Evolutionary conservation across 2,797 vertebrate genomes (phyloP).

Genomic region (Periophthalmus magnuspinnatus): DNA sequence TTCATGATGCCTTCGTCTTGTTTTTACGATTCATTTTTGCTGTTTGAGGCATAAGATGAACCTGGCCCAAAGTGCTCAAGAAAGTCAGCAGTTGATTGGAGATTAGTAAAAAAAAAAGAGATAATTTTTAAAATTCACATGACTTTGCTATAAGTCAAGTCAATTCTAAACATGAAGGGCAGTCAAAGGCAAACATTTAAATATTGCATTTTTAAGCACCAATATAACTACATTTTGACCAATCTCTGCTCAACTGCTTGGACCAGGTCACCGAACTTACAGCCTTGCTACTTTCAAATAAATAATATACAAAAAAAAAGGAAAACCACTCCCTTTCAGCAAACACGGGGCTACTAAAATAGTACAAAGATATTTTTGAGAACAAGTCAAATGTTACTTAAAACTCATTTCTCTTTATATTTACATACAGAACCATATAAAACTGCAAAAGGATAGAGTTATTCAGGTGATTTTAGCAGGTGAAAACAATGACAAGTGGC

Average conservation of each 20-base stretch:
- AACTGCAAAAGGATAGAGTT: slow-evolving; percentile 76
- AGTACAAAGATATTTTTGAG: slow-evolving; percentile 77
- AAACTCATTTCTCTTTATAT: slow-evolving; percentile 82
- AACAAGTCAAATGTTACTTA: slow-evolving; percentile 81
- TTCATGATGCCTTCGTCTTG: slow-evolving; percentile 53
- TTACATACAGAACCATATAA: slow-evolving; percentile 85
- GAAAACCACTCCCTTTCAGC: slow-evolving; percentile 60
- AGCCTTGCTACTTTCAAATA: slow-evolving; percentile 78
- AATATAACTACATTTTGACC: slow-evolving; percentile 7
- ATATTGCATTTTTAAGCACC: slow-evolving; percentile 39
- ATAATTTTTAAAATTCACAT: slow-evolving; percentile 28
- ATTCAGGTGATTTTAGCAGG: slow-evolving; percentile 43
- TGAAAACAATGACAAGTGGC: slow-evolving; percentile 27
- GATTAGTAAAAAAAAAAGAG: slow-evolving; percentile 60
- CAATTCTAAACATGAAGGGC: slow-evolving; percentile 29
- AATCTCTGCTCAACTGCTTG: slow-evolving; percentile 25
- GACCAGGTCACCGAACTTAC: slow-evolving; percentile 11
- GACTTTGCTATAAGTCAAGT: slow-evolving; percentile 29
- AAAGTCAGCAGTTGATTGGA: slow-evolving; percentile 22
- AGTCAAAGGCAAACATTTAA: slow-evolving; percentile 38
- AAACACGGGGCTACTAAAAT: slow-evolving; percentile 74
- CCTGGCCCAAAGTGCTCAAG: slow-evolving; percentile 31
- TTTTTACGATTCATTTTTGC: slow-evolving; percentile 18
- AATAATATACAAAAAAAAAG: slow-evolving; percentile 78
- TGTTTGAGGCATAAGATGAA: slow-evolving; percentile 30